phyloP scores from a whole-genome alignment of 2,113 vertebrate genomes.

The Hydrochoerus hydrochaeris region DNA sequence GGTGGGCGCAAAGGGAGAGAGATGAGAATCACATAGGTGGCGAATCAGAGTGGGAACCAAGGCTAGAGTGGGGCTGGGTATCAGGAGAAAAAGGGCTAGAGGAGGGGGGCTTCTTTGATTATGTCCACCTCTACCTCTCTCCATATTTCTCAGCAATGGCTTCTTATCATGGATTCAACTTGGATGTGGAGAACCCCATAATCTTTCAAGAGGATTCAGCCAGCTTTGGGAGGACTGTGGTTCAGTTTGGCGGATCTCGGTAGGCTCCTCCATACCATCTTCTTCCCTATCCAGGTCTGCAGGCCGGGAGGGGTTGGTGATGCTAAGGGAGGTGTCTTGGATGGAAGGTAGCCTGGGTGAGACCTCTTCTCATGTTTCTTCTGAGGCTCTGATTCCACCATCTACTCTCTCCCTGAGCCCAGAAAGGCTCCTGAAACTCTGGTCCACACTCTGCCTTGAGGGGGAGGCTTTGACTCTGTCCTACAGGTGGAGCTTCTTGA shows the following conservation, averaged over 20 bases:
- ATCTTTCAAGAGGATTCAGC: constrained; percentile 63
- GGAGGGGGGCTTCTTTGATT: neutral
- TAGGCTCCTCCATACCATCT: neutral
- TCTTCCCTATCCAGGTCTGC: neutral
- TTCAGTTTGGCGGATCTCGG: constrained; percentile 71
- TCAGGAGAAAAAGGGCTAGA: neutral
- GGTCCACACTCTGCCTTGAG: neutral
- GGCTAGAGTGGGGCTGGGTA: neutral
- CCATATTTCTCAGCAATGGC: constrained; percentile 60
- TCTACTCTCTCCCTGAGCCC: neutral
- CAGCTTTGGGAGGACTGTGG: constrained; percentile 79
- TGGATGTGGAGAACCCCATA: constrained; percentile 77
- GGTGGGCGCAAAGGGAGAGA: neutral
- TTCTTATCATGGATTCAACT: constrained; percentile 71
- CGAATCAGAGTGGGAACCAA: neutral
- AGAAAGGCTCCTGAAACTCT: neutral
- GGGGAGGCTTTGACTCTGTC: neutral
- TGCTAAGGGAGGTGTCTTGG: neutral
- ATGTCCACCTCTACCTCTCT: too few species aligned
- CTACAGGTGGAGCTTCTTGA: neutral
- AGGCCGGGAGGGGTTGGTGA: neutral
- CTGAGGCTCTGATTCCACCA: neutral
- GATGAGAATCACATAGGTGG: neutral
- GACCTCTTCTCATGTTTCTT: neutral
- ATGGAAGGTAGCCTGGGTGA: neutral